phyloP scores from a whole-genome alignment of 2,797 vertebrate species.

The Typhlichthys subterraneus region DNA sequence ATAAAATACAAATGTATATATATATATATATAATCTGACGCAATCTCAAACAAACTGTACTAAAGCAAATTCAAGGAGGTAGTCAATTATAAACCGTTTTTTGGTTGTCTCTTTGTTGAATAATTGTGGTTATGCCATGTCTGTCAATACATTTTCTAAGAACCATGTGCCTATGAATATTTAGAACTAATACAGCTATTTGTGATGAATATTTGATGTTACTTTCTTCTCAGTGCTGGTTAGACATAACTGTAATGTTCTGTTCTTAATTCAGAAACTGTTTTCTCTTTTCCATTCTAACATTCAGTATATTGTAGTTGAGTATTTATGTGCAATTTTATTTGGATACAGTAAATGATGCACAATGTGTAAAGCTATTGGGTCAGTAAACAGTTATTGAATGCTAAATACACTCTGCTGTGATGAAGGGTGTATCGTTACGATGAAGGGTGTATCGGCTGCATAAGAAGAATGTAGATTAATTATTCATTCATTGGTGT shows the following conservation, averaged over 20 bases:
- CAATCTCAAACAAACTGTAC: not conserved
- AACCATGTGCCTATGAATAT: conserved; percentile 67
- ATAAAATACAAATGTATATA: not conserved
- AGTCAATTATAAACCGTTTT: conserved; percentile 5
- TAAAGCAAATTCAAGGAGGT: not conserved
- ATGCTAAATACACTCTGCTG: conserved; percentile 34
- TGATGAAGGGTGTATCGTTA: conserved; percentile 49
- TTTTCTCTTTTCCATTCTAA: too few relatives aligned
- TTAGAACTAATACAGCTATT: conserved; percentile 70
- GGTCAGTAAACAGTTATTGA: conserved; percentile 11
- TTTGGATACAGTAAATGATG: too few relatives aligned
- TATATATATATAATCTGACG: conserved; percentile 1
- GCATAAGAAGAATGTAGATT: conserved; percentile 16
- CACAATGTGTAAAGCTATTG: too few relatives aligned
- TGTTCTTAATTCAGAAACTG: conserved; percentile 1
- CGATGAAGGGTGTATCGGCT: conserved; percentile 46
- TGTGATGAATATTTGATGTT: conserved; percentile 73
- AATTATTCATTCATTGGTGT: conserved; percentile 20
- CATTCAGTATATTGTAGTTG: too few relatives aligned
- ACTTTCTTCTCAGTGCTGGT: conserved; percentile 52
- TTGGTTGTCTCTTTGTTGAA: conserved; percentile 34
- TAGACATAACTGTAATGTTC: conserved; percentile 31
- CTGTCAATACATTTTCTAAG: conserved; percentile 55
- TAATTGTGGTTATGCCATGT: conserved; percentile 62
- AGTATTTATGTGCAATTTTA: too few relatives aligned